Evolutionary conservation across 2,888 invertebrate genomes (phyloP).

Genomic region (Orthonychiurus folsomi): DNA sequence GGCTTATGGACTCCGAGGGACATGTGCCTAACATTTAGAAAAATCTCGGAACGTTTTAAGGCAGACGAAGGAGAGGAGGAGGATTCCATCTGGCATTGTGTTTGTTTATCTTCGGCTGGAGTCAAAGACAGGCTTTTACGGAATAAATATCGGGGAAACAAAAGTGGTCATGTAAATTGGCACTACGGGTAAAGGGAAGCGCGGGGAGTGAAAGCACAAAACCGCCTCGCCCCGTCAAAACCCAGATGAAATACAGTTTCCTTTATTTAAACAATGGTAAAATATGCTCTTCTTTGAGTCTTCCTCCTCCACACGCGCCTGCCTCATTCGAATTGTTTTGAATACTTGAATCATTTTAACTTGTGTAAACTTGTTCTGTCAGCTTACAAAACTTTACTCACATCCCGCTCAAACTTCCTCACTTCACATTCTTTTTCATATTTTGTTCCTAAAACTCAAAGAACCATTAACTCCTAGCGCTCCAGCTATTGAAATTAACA

Average conservation of each 20-base stretch:
- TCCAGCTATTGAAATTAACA: too few relatives aligned
- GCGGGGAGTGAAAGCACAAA: background rate
- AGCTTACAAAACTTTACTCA: too few relatives aligned
- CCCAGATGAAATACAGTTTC: background rate
- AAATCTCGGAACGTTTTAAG: background rate
- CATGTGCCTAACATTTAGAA: constrained; percentile 1
- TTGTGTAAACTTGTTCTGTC: too few relatives aligned
- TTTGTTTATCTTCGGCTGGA: background rate
- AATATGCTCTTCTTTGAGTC: background rate
- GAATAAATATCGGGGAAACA: constrained; percentile 1
- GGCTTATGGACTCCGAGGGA: background rate
- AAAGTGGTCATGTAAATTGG: constrained; percentile 1
- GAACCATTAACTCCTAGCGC: too few relatives aligned
- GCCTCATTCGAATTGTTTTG: too few relatives aligned
- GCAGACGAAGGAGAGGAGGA: too few relatives aligned
- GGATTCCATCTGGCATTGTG: background rate
- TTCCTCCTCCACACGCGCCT: background rate
- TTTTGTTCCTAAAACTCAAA: background rate
- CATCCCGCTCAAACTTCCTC: too few relatives aligned
- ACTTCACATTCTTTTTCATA: background rate
- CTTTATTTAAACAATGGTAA: constrained; percentile 1
- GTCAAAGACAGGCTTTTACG: background rate
- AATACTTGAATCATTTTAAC: too few relatives aligned
- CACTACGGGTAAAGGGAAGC: background rate
- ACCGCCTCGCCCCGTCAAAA: constrained; percentile 1